These are phyloP conservation scores for Onchidella celtica DNA, from an alignment of 2,888 invertebrate genomes.

Conservation along the genomic window DNA sequence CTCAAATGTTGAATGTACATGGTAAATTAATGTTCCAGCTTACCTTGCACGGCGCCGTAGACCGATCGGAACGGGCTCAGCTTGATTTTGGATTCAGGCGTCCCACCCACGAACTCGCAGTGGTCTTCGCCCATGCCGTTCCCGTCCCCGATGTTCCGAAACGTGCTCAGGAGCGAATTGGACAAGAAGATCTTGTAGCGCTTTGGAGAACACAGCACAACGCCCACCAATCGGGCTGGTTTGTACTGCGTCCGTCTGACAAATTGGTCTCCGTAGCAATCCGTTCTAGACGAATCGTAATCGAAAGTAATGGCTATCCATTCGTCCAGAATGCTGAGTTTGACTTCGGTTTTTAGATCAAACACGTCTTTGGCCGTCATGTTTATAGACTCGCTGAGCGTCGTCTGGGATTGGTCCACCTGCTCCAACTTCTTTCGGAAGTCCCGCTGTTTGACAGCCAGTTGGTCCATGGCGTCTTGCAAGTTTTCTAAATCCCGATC, in stretches of 20 bases:
- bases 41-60: conserved; percentile 52
- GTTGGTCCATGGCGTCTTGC: conserved; percentile 38
- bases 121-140: conserved; percentile 71
- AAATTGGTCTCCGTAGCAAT: conserved; percentile 64
- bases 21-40: not conserved
- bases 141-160: conserved; percentile 70
- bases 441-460: conserved; percentile 49
- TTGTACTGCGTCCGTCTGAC: conserved; percentile 60
- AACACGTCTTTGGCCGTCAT: conserved; percentile 45
- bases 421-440: conserved; percentile 32
- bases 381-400: conserved; percentile 25
- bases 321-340: conserved; percentile 54
- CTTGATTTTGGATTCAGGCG: conserved; percentile 38
- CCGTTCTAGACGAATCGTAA: conserved; percentile 57
- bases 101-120: conserved; percentile 72
- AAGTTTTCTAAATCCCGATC: conserved; percentile 45
- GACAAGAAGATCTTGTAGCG: conserved; percentile 72
- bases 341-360: conserved; percentile 55
- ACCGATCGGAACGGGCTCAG: conserved; percentile 51
- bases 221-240: conserved; percentile 67
- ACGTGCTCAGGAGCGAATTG: conserved; percentile 61
- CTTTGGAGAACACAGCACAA: conserved; percentile 64
- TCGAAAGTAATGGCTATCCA: conserved; percentile 68
- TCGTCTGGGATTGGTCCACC: conserved; percentile 12
- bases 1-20: too few species aligned